A percentile compares a stretch with the other conserved stretches of the same genome.
phyloP scores from a whole-genome alignment of 2,888 invertebrate species.

The Cryptus armator region DNA sequence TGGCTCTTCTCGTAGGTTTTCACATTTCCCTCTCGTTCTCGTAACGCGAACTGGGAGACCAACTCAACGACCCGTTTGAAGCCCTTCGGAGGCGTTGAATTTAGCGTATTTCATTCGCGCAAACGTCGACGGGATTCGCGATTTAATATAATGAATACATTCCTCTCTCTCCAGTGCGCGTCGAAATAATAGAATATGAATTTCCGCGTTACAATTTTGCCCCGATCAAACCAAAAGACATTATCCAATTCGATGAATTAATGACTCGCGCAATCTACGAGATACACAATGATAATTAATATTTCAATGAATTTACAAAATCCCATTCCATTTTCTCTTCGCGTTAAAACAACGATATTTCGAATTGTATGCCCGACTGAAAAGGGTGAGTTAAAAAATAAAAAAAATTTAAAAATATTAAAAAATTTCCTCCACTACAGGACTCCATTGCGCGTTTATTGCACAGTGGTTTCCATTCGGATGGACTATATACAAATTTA shows the following conservation, averaged over 20 bases:
- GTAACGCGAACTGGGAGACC: neutral
- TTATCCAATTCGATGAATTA: neutral
- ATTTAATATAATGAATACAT: neutral
- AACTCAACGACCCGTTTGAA: conserved; percentile 2
- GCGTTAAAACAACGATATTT: conserved; percentile 18
- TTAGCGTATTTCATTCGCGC: conserved; percentile 19
- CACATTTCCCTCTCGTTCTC: conserved; percentile 8
- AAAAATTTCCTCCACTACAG: neutral
- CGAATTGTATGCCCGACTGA: neutral
- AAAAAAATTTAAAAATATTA: neutral
- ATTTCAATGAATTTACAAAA: conserved; percentile 57
- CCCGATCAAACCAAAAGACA: neutral
- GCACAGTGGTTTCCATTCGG: conserved; percentile 37
- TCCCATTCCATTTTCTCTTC: conserved; percentile 42
- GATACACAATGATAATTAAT: conserved; percentile 33
- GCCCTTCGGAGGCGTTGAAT: conserved; percentile 24
- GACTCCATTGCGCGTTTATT: conserved; percentile 41
- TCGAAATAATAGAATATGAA: neutral
- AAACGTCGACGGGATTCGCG: conserved; percentile 18
- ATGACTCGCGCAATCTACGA: neutral
- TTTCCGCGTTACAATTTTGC: neutral
- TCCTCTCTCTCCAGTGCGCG: neutral
- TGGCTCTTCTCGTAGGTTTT: conserved; percentile 40
- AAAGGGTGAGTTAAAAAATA: neutral
- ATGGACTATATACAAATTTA: conserved; percentile 54